Percentiles rank a stretch among this genome's conserved stretches.
Conservation (phyloP, 2,113 vertebrate species). For the Bos javanicus region DNA sequence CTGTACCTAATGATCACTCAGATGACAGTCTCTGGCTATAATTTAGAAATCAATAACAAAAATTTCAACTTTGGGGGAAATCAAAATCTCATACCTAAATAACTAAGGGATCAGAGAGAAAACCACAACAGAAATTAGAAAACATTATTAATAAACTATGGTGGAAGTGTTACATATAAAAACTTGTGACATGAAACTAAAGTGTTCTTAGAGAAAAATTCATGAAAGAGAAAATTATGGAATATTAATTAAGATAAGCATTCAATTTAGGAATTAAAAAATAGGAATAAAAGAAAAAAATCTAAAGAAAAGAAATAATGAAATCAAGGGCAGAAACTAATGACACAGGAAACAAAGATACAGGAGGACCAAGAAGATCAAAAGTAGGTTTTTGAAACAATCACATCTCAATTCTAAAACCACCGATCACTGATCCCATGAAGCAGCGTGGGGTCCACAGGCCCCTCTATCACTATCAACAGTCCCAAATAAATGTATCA, state of each 20-base stretch:
- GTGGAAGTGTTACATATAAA: not conserved
- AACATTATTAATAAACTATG: not conserved
- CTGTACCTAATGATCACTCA: not conserved
- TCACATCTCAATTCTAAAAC: not conserved
- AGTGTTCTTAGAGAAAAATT: conserved; percentile 20
- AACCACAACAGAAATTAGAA: conserved; percentile 1
- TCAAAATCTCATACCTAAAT: not conserved
- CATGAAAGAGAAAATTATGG: not conserved
- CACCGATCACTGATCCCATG: not conserved
- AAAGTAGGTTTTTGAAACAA: conserved; percentile 17
- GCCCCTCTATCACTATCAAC: not conserved
- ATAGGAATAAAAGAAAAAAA: not conserved
- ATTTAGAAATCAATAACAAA: conserved; percentile 30
- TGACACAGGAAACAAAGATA: conserved; percentile 15
- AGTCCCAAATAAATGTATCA: not conserved
- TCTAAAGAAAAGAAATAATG: not conserved
- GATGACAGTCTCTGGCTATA: not conserved
- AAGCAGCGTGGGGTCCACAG: not conserved
- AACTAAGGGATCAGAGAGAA: not conserved
- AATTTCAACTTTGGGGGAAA: not conserved
- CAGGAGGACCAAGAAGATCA: not conserved
- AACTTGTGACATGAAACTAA: not conserved
- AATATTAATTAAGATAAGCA: not conserved
- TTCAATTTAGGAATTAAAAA: conserved; percentile 7
- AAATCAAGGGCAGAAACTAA: conserved; percentile 12